A percentile compares a stretch with the other conserved stretches of the same genome.
Evolutionary conservation across 92 coral and sea anemone genomes (phyloP).

Genomic region (Pocillopora meandrina): DNA sequence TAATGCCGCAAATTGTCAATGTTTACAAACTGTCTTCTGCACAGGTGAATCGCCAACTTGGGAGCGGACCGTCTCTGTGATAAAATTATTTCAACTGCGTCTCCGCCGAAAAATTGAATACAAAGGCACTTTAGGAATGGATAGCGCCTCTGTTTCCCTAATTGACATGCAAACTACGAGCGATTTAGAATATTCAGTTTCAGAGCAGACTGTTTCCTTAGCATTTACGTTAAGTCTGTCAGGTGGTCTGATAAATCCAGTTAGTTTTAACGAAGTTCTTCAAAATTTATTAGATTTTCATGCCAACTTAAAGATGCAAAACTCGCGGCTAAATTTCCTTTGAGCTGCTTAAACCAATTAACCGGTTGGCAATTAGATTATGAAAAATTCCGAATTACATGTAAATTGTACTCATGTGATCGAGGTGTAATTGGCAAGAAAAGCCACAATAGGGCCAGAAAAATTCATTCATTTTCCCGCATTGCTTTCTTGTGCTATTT

Average conservation of each 20-base stretch:
- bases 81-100: neutral
- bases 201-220: neutral
- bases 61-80: slow-evolving; percentile 20
- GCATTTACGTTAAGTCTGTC: neutral
- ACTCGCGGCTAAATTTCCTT: slow-evolving; percentile 6
- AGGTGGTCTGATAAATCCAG: neutral
- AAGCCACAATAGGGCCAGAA: too few species aligned
- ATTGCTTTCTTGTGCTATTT: too few species aligned
- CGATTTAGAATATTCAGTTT: neutral
- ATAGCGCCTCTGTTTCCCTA: neutral
- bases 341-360: slow-evolving; percentile 27
- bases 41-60: neutral
- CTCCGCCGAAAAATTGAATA: slow-evolving; percentile 17
- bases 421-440: too few species aligned
- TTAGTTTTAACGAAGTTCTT: slow-evolving; percentile 1
- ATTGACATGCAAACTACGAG: neutral
- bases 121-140: neutral
- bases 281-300: neutral
- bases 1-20: neutral
- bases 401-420: too few species aligned
- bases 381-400: too few species aligned
- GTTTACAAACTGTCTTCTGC: neutral
- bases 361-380: neutral
- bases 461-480: too few species aligned
- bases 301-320: neutral